phyloP scores from a whole-genome alignment of 2,113 vertebrate species.

The Boleophthalmus pectinirostris region DNA sequence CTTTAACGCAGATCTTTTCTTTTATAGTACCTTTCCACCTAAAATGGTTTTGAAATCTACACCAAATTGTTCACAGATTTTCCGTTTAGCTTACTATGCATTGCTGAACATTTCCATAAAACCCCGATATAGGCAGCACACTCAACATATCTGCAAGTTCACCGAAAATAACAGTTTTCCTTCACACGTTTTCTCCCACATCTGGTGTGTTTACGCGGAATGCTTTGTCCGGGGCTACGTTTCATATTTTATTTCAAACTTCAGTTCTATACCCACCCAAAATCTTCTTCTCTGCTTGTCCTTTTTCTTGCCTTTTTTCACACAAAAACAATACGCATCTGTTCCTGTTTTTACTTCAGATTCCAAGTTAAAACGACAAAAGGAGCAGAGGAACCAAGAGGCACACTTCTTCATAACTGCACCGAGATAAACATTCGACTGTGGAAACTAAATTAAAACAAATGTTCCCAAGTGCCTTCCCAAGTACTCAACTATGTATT shows the following conservation, averaged over 20 bases:
- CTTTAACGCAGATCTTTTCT: no score
- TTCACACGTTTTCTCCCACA: not conserved
- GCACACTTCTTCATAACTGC: slow-evolving; percentile 51
- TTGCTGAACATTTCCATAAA: not conserved
- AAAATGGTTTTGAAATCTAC: not conserved
- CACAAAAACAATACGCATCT: slow-evolving; percentile 70
- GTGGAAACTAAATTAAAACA: slow-evolving; percentile 61
- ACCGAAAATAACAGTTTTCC: not conserved
- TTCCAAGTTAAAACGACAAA: slow-evolving; percentile 41
- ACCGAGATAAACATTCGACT: slow-evolving; percentile 56
- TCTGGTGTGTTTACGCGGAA: not conserved
- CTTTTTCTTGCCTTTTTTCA: slow-evolving; percentile 33
- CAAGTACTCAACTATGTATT: slow-evolving; percentile 34
- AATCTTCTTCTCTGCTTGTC: slow-evolving; percentile 48
- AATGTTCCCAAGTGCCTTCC: slow-evolving; percentile 57
- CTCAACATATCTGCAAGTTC: not conserved
- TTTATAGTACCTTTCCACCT: not conserved
- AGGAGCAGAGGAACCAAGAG: slow-evolving; percentile 52
- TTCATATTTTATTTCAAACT: not conserved
- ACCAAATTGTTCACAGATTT: not conserved
- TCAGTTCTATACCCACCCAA: slow-evolving; percentile 28
- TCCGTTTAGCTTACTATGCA: not conserved
- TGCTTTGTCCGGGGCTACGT: not conserved
- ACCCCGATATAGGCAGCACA: not conserved
- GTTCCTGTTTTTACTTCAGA: slow-evolving; percentile 75